Evolutionary conservation across 2,888 invertebrate genomes (phyloP), one percentile per base, ranked within the genome.

Genomic region (Pseudococcus viburni): DNA sequence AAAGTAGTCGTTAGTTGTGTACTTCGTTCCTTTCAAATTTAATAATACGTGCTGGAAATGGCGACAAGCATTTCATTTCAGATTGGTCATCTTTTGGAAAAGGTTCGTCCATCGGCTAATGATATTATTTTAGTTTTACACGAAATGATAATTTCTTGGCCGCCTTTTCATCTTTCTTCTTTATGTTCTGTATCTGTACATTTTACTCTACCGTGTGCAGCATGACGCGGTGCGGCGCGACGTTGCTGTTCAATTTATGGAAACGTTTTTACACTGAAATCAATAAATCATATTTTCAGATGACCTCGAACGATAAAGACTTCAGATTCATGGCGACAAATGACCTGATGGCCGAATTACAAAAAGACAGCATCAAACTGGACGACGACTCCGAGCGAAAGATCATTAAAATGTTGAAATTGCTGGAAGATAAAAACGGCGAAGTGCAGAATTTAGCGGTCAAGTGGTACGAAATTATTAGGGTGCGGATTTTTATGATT

Each of bases 301-400:
- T 98, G 98, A 97, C 97, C 91, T 97, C 97, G 90, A 96, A 95
- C 90, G 98, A 98, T 92, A 99, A 99, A 93, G 99, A 99, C 93
- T 99, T 99, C 92, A 95, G 99, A 90, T 99, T 99, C 93, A 99
- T 99, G 99, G 99, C 99, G 89, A 99, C 99, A 90, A 99, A 99
- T 93, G 99, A 99, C 94, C 93, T 99, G 91, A 99, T 99, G 98
- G 96, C 96, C 89, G 99, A 99, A 92, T 93, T 99, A 90, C 98
- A 99, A 93, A 99, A 98, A 92, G 99, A 99, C 92, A 98, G 98
- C 91, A 99, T 99, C 90, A 99, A 99, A 92, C 93, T 99, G 90
- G 99, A 99, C 92, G 99, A 99, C 93, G 99, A 99, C 92, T 98
- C 98, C 68, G 99, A 99, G 92, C 94, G 98, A 90, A 99, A 99